Evolutionary conservation across 2,113 vertebrate species (phyloP).

Genomic region (zebrafish (Danio rerio)): DNA sequence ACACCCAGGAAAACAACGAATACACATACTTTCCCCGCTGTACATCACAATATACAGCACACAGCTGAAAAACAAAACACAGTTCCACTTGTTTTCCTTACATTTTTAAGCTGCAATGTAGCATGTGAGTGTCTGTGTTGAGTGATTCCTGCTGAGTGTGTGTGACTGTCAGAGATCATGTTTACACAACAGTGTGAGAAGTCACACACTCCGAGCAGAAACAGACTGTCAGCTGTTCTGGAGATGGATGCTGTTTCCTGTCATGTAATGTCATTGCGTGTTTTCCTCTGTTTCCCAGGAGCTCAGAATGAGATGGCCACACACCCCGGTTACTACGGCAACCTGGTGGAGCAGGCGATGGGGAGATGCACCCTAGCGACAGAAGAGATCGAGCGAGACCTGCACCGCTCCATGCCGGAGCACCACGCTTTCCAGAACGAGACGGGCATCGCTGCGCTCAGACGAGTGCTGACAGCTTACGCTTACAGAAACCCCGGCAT

Average conservation of each 20-base stretch:
- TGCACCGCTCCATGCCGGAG: slow-evolving; percentile 98
- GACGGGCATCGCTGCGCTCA: slow-evolving; percentile 91
- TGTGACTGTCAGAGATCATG: slow-evolving; percentile 1
- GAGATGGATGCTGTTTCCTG: too few species aligned
- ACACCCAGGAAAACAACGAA: too few species aligned
- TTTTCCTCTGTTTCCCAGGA: slow-evolving; percentile 72
- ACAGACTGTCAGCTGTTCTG: neutral
- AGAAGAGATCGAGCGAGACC: slow-evolving; percentile 96
- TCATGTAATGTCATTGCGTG: neutral
- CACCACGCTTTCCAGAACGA: slow-evolving; percentile 97
- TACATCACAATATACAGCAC: too few species aligned
- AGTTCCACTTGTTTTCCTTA: too few species aligned
- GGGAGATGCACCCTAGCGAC: slow-evolving; percentile 90
- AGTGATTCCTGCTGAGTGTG: neutral
- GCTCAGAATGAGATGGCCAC: slow-evolving; percentile 93
- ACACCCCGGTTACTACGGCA: slow-evolving; percentile 90
- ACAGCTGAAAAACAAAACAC: too few species aligned
- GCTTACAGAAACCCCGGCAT: slow-evolving; percentile 96
- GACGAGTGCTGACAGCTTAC: slow-evolving; percentile 94
- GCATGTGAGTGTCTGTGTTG: neutral
- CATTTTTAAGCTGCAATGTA: too few species aligned
- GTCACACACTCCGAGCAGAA: neutral
- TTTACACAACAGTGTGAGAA: neutral
- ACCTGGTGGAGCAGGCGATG: slow-evolving; percentile 88
- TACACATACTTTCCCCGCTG: too few species aligned